Base-by-base conservation (phyloP, 2,797 vertebrate species). In the Bufotes viridis region DNA sequence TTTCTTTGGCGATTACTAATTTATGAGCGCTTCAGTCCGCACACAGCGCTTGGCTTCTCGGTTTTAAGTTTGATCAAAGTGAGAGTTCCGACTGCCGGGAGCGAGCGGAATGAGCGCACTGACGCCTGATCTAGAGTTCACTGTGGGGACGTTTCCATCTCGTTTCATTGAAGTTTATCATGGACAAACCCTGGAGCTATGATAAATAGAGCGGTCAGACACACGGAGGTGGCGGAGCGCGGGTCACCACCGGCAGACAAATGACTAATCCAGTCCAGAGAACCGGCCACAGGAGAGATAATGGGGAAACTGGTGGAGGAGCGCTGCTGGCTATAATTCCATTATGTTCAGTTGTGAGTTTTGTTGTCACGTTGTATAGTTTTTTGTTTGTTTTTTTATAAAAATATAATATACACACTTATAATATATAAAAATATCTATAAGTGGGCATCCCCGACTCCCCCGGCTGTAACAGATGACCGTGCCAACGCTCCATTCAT, bases 61-160 rank as follows among this genome's bases (percentile, higher is more conserved):
- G 24, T 7, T 69, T 15, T 69, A 69, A 26, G 67, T 69, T 69
- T 74, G 70, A 74, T 74, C 29, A 74, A 74, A 74, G 70, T 42
- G 34, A 42, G 29, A 42, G 1, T 74, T 49, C 29, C 17, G 6
- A 42, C 2, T 20, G 34, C 70, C 29, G 8, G 1, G 26, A 72
- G 70, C 70, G 70, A 34, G 15, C 1, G 29, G 29, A 70, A 15
- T 34, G 69, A 6, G 26, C 34, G 29, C 29, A 20, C 34, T 11
- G 70, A 42, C 7, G 24, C 17, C 17, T 15, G 2, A 18, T 49
- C 17, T 18, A 42, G 70, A 11, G 70, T 42, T 74, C 34, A 74
- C 34, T 18, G 17, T 74, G 8, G 15, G 70, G 70, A 74, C 70
- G 20, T 74, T 42, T 70, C 15, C 29, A 29, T 17, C 69, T 15